Conservation (phyloP, 2,888 invertebrate genomes). For the Athetis lepigone region DNA sequence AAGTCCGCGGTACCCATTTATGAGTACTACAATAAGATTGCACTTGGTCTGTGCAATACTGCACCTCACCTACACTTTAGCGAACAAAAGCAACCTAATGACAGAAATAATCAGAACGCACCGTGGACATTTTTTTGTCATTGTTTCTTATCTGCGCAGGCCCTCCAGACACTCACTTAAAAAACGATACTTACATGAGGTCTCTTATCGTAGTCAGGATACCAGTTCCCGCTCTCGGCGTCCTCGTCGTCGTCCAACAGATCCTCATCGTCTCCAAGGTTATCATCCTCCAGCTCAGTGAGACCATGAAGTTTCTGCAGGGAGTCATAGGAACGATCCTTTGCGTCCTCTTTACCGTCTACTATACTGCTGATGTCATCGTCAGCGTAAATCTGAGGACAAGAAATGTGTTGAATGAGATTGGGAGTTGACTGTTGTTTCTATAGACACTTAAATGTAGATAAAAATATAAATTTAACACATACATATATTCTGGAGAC, state of each 20-base stretch:
- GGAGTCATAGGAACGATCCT: slow-evolving; percentile 67
- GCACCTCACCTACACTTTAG: too few relatives aligned
- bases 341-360: slow-evolving; percentile 63
- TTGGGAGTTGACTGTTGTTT: neutral
- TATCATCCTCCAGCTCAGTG: slow-evolving; percentile 83
- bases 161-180: too few relatives aligned
- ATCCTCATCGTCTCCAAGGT: slow-evolving; percentile 80
- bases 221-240: slow-evolving; percentile 84
- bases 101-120: too few relatives aligned
- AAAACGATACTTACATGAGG: slow-evolving; percentile 72
- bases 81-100: too few relatives aligned
- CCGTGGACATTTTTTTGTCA: too few relatives aligned
- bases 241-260: slow-evolving; percentile 71
- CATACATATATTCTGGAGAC: too few relatives aligned
- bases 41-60: too few relatives aligned
- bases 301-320: slow-evolving; percentile 82
- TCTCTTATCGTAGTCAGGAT: slow-evolving; percentile 81
- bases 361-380: slow-evolving; percentile 75
- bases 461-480: too few relatives aligned
- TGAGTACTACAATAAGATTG: too few relatives aligned
- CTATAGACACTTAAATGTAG: too few relatives aligned
- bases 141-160: too few relatives aligned
- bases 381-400: slow-evolving; percentile 83
- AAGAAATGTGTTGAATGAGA: slow-evolving; percentile 13
- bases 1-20: too few relatives aligned